Conservation (phyloP, 2,797 vertebrate genomes). For the Benthosema pterotum region DNA sequence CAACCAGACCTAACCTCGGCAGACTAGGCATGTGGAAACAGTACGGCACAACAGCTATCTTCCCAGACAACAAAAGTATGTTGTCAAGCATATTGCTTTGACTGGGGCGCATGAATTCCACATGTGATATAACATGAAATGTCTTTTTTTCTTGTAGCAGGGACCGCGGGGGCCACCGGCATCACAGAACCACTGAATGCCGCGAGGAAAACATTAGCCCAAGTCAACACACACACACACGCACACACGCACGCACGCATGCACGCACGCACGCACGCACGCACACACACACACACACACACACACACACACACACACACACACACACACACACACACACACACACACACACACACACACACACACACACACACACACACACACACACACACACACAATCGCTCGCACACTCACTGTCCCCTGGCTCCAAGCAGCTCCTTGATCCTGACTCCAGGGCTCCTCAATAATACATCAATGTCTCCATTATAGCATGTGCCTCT, state of each 20-base stretch:
- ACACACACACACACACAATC: slow-evolving; percentile 1
- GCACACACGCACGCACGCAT: not conserved
- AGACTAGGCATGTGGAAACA: slow-evolving; percentile 61
- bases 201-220: slow-evolving; percentile 59
- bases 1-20: slow-evolving; percentile 71
- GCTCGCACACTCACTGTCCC: slow-evolving; percentile 53
- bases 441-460: slow-evolving; percentile 77
- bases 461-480: slow-evolving; percentile 90
- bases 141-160: slow-evolving; percentile 38
- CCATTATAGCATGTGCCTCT: slow-evolving; percentile 85
- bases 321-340: not conserved
- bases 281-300: slow-evolving; percentile 22
- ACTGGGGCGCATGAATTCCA: slow-evolving; percentile 57
- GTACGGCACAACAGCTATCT: slow-evolving; percentile 47
- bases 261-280: slow-evolving; percentile 37
- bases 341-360: slow-evolving; percentile 1
- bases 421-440: slow-evolving; percentile 65
- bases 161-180: slow-evolving; percentile 49
- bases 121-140: slow-evolving; percentile 59
- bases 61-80: slow-evolving; percentile 46
- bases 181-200: slow-evolving; percentile 42
- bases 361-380: slow-evolving; percentile 4
- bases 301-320: not conserved
- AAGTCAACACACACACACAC: slow-evolving; percentile 39
- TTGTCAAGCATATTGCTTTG: slow-evolving; percentile 63